phyloP scores from a whole-genome alignment of 2,888 invertebrate genomes.

The Cheilosia soror region DNA sequence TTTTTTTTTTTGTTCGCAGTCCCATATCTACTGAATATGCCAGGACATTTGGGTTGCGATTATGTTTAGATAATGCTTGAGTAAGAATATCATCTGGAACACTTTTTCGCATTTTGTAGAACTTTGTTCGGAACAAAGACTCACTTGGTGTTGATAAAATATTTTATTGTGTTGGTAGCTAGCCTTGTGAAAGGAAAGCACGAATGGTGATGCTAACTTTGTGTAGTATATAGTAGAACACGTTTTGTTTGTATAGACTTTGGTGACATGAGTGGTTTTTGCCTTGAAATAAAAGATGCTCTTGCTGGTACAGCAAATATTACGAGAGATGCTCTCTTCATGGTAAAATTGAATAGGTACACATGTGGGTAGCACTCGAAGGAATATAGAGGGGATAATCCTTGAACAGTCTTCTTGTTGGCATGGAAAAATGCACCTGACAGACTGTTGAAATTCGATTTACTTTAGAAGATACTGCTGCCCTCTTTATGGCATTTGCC shows the following conservation, averaged over 20 bases:
- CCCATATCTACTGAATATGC: not conserved
- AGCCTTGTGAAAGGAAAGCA: not conserved
- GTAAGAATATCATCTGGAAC: slow-evolving; percentile 25
- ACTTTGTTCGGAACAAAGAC: slow-evolving; percentile 14
- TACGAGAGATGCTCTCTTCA: not conserved
- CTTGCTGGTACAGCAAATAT: not conserved
- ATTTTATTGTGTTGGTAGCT: slow-evolving; percentile 32
- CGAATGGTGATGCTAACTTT: slow-evolving; percentile 5
- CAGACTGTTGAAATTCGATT: too few species aligned
- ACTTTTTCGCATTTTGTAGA: slow-evolving; percentile 17
- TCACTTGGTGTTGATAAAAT: slow-evolving; percentile 12
- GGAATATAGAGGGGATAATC: too few species aligned
- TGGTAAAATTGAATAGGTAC: not conserved
- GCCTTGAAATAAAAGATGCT: not conserved
- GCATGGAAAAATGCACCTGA: too few species aligned
- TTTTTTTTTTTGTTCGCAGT: not conserved
- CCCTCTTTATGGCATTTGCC: too few species aligned
- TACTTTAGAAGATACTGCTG: too few species aligned
- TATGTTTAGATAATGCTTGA: slow-evolving; percentile 33
- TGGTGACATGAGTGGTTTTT: slow-evolving; percentile 9
- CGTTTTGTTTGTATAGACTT: not conserved
- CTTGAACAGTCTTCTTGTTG: too few species aligned
- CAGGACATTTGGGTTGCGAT: slow-evolving; percentile 17
- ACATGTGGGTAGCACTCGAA: not conserved
- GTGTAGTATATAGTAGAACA: not conserved